phyloP scores from a whole-genome alignment of 2,888 invertebrate genomes.

The Eustalomyia histrio region DNA sequence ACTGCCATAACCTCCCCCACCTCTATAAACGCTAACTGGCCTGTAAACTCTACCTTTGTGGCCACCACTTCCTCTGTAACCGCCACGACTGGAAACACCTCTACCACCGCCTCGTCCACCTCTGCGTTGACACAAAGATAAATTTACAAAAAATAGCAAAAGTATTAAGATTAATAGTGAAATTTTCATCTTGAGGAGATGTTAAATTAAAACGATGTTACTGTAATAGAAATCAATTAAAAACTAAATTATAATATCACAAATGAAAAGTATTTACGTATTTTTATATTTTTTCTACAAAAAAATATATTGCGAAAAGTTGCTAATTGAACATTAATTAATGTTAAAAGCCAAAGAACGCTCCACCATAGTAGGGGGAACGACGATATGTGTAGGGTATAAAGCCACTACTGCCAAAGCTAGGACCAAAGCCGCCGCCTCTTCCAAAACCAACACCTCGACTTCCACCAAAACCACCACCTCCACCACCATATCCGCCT shows the following conservation, averaged over 20 bases:
- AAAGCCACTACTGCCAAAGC: conserved; percentile 27
- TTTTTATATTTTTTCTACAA: not conserved
- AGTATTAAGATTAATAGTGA: not conserved
- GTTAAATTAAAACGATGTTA: not conserved
- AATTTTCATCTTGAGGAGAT: not conserved
- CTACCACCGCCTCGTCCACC: conserved; percentile 13
- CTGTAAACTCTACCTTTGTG: conserved; percentile 5
- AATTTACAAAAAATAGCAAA: not conserved
- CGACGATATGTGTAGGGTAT: not conserved
- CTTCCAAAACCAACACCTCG: not conserved
- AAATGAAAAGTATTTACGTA: not conserved
- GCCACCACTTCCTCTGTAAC: conserved; percentile 15
- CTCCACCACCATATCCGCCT: not conserved
- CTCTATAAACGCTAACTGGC: not conserved
- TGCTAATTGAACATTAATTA: not conserved
- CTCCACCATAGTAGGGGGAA: not conserved
- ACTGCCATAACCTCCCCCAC: not conserved
- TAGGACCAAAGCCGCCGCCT: conserved; percentile 23
- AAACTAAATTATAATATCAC: not conserved
- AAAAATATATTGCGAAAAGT: not conserved
- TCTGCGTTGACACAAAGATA: not conserved
- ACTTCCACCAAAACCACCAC: conserved; percentile 21
- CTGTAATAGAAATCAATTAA: not conserved
- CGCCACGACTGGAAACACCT: conserved; percentile 19
- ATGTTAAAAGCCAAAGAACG: not conserved